Conservation (phyloP, 1,140 invertebrate genomes). For the honey bee (Apis mellifera) region Amel_HAv3.1 CM009944.2:8155001-8155500, state of each 20-base stretch:
- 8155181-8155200: not conserved
- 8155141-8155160: no score
- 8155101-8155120: slow-evolving; percentile 18
- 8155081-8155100: not conserved
- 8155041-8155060: slow-evolving; percentile 4
- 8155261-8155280: not conserved
- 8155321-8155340: not conserved
- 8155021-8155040: not conserved
- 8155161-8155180: not conserved
- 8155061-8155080: not conserved
- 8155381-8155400: not conserved
- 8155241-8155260: slow-evolving; percentile 15
- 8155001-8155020: not conserved
- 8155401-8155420: no score
- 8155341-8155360: not conserved
- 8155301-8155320: no score
- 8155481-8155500: slow-evolving; percentile 29
- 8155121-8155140: not conserved
- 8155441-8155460: slow-evolving; percentile 2
- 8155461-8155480: slow-evolving; percentile 20
- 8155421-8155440: not conserved
- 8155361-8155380: not conserved
- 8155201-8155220: not conserved
- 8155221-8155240: not conserved
- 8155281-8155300: not conserved